These are phyloP conservation scores for Leucopsar rothschildi DNA, from an alignment of 2,113 vertebrate species.

Conservation along the genomic window DNA sequence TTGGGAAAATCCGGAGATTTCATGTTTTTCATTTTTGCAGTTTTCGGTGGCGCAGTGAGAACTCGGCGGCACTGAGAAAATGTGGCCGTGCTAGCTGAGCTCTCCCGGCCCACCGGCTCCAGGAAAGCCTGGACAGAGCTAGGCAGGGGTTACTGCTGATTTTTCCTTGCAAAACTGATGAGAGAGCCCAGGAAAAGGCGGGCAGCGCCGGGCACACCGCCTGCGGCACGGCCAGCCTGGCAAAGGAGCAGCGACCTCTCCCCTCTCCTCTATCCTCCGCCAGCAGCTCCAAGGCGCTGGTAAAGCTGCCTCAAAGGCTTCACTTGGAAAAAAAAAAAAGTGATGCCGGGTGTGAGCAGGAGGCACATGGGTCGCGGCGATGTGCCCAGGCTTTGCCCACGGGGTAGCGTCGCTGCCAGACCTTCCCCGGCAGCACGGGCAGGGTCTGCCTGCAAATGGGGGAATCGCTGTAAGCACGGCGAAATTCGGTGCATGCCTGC, in stretches of 20 bases:
- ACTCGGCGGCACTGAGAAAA: not conserved
- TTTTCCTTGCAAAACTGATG: not conserved
- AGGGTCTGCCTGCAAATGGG: not conserved
- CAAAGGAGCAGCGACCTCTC: not conserved
- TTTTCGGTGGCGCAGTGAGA: not conserved
- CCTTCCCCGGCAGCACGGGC: not conserved
- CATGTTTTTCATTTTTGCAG: rapidly evolving
- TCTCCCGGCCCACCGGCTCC: not conserved
- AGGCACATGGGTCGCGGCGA: not conserved
- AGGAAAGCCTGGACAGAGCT: not conserved
- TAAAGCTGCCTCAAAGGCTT: not conserved
- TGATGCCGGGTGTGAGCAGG: not conserved
- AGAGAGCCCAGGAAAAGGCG: not conserved
- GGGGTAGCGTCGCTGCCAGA: not conserved
- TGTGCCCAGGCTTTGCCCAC: not conserved
- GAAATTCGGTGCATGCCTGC: not conserved
- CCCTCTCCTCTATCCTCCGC: not conserved
- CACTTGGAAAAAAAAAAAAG: not conserved
- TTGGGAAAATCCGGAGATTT: not conserved
- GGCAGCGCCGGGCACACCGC: not conserved
- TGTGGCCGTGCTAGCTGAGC: not conserved
- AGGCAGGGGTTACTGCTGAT: not conserved
- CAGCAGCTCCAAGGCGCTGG: not conserved
- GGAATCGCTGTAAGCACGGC: not conserved
- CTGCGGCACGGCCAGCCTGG: not conserved